These are phyloP conservation scores for Mesoclemmys tuberculata DNA, from an alignment of 2,113 vertebrate species.

Conservation along the genomic window DNA sequence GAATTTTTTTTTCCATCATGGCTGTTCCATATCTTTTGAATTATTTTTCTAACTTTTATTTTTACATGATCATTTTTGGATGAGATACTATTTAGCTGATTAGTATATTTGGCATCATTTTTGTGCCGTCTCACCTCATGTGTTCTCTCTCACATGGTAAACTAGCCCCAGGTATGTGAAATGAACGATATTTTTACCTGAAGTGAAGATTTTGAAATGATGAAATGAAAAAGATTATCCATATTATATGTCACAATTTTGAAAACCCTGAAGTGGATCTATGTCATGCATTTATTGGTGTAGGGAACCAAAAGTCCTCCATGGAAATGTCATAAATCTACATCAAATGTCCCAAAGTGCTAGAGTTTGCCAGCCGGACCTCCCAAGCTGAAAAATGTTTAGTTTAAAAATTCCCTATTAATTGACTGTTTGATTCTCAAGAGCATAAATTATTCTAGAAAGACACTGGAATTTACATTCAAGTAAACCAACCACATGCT, in stretches of 20 bases:
- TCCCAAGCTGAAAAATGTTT: background rate
- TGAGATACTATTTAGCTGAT: background rate
- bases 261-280: background rate
- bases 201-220: background rate
- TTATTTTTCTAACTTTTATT: background rate
- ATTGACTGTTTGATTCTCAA: background rate
- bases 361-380: background rate
- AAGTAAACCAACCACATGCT: background rate
- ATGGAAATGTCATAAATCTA: rapidly evolving
- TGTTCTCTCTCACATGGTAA: background rate
- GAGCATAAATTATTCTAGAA: background rate
- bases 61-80: background rate
- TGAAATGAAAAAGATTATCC: background rate
- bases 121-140: background rate
- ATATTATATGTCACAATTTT: background rate
- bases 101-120: background rate
- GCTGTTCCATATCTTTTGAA: background rate
- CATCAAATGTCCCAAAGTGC: background rate
- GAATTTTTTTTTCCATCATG: background rate
- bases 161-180: background rate
- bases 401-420: background rate
- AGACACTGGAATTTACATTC: background rate
- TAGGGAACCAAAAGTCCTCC: background rate
- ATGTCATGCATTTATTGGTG: rapidly evolving
- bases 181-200: background rate